Evolutionary conservation across 2,888 invertebrate species (phyloP), one percentile per base, ranked within the genome.

Genomic region (Callimorpha dominula): DNA sequence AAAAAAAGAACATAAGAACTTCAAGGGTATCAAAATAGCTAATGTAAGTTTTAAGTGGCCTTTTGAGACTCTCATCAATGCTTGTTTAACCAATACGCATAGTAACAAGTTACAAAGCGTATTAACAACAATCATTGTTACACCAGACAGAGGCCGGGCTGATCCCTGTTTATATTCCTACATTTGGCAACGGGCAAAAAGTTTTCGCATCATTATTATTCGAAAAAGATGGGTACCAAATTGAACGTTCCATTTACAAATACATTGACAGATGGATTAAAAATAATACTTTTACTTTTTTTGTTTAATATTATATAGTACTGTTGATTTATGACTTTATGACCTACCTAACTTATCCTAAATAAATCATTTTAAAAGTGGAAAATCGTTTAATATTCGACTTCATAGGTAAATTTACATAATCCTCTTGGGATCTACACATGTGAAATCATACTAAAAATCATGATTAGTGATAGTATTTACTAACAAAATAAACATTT

Each of bases 401-500:
- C 31, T 31, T 1, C 31, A 31, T 31, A 31, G 8, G 15, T 15
- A n/a, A 0, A 4, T 43, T n/a, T 2, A 64, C 0, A 12, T 46
- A 46, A n/a, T 43, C 65, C 20, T 65, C 20, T 20, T 15, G 15
- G 3, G 7, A 42, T 52, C n/a, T 0, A 20, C 12, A 52, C 7
- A 52, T 54, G 11, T 52, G 20, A 31, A 40, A 42, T 42, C 14
- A 42, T 54, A 42, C 42, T 54, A 43, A 52, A 63, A 62, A n/a
- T 49, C 31, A 50, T 52, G 50, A 20, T 63, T 63, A 14, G 54
- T 63, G 50, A 20, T 64, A 57, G 46, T 31, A 40, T 49, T 68
- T n/a, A 62, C n/a, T n/a, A 46, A n/a, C 49, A 46, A 43, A 71
- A 65, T 49, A 52, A 60, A 69, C 79, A 81, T 65, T 71, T 81